Base-by-base conservation (phyloP, 2,888 invertebrate genomes). In the Myopa tessellatipennis region DNA sequence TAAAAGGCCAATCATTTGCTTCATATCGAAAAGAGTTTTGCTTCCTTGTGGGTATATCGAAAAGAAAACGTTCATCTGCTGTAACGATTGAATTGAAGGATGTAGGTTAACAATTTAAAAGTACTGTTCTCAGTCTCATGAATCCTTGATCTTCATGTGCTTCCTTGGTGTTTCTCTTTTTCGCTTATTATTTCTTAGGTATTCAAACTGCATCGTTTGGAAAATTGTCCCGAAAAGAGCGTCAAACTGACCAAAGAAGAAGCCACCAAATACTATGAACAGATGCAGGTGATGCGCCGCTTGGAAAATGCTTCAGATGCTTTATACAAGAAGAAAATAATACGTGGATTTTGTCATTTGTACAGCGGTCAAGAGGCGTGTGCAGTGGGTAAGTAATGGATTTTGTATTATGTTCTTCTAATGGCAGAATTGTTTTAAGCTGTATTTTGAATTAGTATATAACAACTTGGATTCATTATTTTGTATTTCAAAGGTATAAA, bases 331-430 rank as follows among this genome's bases (percentile, higher is more conserved):
- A 97, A 98, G 87, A 98, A 98, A 90, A 92, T 94, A 79, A 94
- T 99, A 82, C 91, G 98, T 83, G 99, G 98, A 5, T 99, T 99
- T 90, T 99, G 98, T 86, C 99, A 99, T 90, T 92, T 99, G 80
- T 99, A 98, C 89, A 96, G 97, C 79, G 98, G 98, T 58, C 96
- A 89, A 80, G 88, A 96, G 90, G 95, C 94, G 83, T 88, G 87
- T 81, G 87, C 87, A 67, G 87, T 87, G 73, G 75, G 75, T 75
- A 38, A 18, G 69, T 65, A 55, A 84, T 45, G 2, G 2, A 18
- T 50, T 12, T 12, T 16, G 34, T 8, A 6, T 69, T 14, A 5
- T n/a, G 7, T 26, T 58, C 58, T 14, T n/a, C 10, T 58, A n/a
- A n/a, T 58, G 16, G 58, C 26, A 26, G 26, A 26, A 26, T 26